phyloP scores from a whole-genome alignment of 2,797 vertebrate species.

The Smutsia gigantea region DNA sequence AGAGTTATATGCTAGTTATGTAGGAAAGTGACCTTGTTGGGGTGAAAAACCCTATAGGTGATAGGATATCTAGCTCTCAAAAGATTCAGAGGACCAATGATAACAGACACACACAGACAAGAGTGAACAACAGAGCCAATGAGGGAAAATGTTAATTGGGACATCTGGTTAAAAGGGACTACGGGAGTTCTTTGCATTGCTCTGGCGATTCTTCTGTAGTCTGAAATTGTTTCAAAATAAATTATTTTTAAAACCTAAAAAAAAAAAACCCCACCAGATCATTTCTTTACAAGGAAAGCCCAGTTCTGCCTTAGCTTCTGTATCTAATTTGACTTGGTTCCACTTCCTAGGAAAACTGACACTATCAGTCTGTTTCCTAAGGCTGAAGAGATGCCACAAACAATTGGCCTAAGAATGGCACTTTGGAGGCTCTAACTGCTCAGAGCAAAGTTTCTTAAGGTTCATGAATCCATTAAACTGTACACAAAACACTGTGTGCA shows the following conservation, averaged over 20 bases:
- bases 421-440: too few species aligned
- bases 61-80: conserved; percentile 11
- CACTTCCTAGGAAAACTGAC: too few species aligned
- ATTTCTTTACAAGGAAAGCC: too few species aligned
- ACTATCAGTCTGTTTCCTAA: too few species aligned
- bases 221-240: conserved; percentile 52
- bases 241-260: neutral
- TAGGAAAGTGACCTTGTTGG: neutral
- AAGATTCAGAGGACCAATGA: conserved; percentile 20
- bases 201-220: neutral
- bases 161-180: neutral
- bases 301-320: too few species aligned
- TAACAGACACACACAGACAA: conserved; percentile 1
- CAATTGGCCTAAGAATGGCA: too few species aligned
- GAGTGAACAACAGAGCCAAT: neutral
- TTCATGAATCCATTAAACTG: too few species aligned
- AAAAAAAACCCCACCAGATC: too few species aligned
- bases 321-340: too few species aligned
- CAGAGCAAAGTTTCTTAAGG: too few species aligned
- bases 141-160: neutral
- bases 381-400: too few species aligned
- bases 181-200: neutral
- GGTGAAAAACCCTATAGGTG: neutral
- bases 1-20: neutral
- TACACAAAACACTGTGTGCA: too few species aligned